Conservation (phyloP, 2,888 invertebrate genomes). For the Sceliomorpha sp. region DNA sequence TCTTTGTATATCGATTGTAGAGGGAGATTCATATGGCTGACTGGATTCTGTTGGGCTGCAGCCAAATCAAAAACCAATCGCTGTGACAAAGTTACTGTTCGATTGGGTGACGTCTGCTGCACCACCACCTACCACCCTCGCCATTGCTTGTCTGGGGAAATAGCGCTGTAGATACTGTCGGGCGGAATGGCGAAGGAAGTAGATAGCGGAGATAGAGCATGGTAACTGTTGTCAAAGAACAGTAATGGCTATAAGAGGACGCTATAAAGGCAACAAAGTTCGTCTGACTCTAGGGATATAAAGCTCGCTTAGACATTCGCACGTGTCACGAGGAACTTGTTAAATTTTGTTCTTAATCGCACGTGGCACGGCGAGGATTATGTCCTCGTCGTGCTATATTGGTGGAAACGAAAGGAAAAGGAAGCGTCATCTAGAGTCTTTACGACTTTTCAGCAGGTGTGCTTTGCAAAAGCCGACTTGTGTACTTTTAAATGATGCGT, state of each 20-base stretch:
- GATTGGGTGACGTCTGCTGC: constrained; percentile 61
- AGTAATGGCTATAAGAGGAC: constrained; percentile 61
- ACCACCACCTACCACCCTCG: constrained; percentile 47
- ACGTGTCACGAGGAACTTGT: constrained; percentile 35
- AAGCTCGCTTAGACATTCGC: constrained; percentile 45
- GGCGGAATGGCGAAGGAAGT: constrained; percentile 51
- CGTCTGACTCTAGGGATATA: constrained; percentile 42
- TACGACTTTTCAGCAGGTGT: too few species aligned
- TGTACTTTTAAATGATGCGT: too few species aligned
- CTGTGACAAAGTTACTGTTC: constrained; percentile 68
- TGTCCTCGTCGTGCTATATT: too few species aligned
- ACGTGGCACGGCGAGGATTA: too few species aligned
- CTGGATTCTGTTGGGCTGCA: constrained; percentile 57
- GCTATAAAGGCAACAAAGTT: constrained; percentile 55
- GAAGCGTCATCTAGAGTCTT: too few species aligned
- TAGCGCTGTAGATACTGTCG: constrained; percentile 53
- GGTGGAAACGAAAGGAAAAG: too few species aligned
- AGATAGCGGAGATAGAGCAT: constrained; percentile 64
- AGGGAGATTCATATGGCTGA: constrained; percentile 53
- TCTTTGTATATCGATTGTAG: constrained; percentile 59
- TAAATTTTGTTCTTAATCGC: constrained; percentile 38
- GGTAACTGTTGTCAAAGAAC: constrained; percentile 64
- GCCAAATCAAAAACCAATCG: constrained; percentile 65
- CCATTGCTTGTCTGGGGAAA: constrained; percentile 46
- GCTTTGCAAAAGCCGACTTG: too few species aligned